These are phyloP conservation scores for Tokudaia tokunoshimensis DNA, from an alignment of 2,797 vertebrate genomes.

Conservation along the genomic window DNA sequence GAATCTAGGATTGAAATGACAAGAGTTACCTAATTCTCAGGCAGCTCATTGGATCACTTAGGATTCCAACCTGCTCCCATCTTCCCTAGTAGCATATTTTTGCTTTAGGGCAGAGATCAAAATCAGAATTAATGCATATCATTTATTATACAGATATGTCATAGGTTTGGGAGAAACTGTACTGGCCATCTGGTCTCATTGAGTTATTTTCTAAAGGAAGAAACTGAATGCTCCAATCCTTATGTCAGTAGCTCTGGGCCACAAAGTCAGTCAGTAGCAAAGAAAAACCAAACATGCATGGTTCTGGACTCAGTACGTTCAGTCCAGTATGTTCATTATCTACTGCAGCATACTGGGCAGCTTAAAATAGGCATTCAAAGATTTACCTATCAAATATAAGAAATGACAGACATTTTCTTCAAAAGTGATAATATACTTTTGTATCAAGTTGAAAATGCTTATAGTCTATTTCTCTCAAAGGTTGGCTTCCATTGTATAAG, in stretches of 20 bases:
- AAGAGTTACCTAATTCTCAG: not conserved
- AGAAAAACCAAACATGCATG: not conserved
- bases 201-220: slow-evolving; percentile 20
- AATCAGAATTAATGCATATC: slow-evolving; percentile 57
- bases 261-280: not conserved
- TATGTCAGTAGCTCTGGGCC: not conserved
- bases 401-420: slow-evolving; percentile 14
- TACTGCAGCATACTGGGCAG: not conserved
- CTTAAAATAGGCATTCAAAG: not conserved
- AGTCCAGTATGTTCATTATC: not conserved
- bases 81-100: slow-evolving; percentile 18
- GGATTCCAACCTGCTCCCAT: not conserved
- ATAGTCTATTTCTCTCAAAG: slow-evolving; percentile 23
- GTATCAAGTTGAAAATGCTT: not conserved
- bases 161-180: slow-evolving; percentile 48
- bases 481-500: slow-evolving; percentile 27
- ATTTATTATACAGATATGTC: slow-evolving; percentile 8
- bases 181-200: slow-evolving; percentile 33
- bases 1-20: slow-evolving; percentile 17
- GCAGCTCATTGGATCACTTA: not conserved
- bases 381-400: not conserved
- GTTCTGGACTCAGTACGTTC: not conserved
- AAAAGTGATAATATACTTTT: not conserved
- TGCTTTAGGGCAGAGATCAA: slow-evolving; percentile 57
- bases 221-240: not conserved